Evolutionary conservation across 2,888 invertebrate species (phyloP), one percentile per base, ranked within the genome.

Genomic region (Apamea monoglypha): DNA sequence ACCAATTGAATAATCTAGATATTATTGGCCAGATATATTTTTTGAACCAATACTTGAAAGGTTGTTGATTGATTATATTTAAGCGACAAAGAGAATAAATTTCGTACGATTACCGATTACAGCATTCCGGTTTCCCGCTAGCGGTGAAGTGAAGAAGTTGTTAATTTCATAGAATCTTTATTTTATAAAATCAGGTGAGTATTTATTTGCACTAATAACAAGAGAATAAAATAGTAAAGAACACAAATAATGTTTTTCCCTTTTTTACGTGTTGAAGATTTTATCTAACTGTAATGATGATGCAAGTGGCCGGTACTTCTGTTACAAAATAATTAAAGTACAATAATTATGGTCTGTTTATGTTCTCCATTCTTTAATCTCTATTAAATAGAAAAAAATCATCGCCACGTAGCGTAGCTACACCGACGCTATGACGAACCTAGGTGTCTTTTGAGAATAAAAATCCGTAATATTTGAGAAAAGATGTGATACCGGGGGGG

Each of bases 51-150:
- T 74, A 18, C 14, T 36, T 6, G 21, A 12, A 1, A 10, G 0
- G 8, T 63, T 6, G 3, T 1, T 14, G 21, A 3, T 0, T 3
- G 0, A 7, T 61, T 53, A 25, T 18, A 44, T 5, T 69, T 56
- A 29, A 21, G 25, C 14, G 32, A 21, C n/a, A 61, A 12, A 44
- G 53, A 75, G 68, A 84, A 87, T 40, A 70, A 16, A 8, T 36
- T 74, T 74, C 0, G 7, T 12, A 16, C 18, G 18, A 44, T 44
- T 73, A 69, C 40, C 36, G 61, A 74, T 86, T 87, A 76, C 64
- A 78, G 66, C 76, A 84, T 78, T 80, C 72, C 70, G 61, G 74
- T 83, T 78, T 87, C 84, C 80, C 87, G 85, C 78, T 84, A 74
- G 78, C 66, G 53, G 68, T 25, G 50, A 59, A 69, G 69, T 29